These are phyloP conservation scores for Melipona bicolor DNA, from an alignment of 2,888 invertebrate genomes.

Conservation along the genomic window DNA sequence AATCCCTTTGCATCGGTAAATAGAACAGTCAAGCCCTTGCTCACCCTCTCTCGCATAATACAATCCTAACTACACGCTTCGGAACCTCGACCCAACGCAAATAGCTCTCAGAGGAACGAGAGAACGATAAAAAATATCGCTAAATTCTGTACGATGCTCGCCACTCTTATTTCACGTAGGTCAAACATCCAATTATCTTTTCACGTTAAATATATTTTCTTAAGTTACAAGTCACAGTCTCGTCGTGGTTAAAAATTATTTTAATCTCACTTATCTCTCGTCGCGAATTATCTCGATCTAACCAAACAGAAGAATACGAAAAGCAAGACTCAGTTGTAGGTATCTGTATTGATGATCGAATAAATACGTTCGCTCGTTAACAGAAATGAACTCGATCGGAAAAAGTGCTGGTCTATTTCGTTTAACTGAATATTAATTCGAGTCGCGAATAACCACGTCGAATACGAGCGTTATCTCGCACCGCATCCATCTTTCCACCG, in stretches of 20 bases:
- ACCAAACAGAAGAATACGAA: too few species aligned
- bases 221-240: not conserved
- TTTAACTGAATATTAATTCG: constrained; percentile 27
- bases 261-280: not conserved
- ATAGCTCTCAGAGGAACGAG: not conserved
- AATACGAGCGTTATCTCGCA: constrained; percentile 10
- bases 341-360: not conserved
- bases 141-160: not conserved
- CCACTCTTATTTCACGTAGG: not conserved
- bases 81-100: not conserved
- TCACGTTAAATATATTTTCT: not conserved
- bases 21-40: constrained; percentile 10
- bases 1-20: constrained; percentile 19
- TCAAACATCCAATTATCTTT: not conserved
- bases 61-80: constrained; percentile 8
- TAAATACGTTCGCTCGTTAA: not conserved
- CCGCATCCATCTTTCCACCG: constrained; percentile 13
- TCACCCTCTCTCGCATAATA: constrained; percentile 9
- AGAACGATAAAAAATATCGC: not conserved
- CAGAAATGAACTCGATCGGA: not conserved
- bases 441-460: constrained; percentile 37
- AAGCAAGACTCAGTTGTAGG: too few species aligned
- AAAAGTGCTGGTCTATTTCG: constrained; percentile 8
- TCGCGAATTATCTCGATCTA: not conserved
- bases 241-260: not conserved